Base-by-base conservation (phyloP, 2,113 vertebrate species). In the Rhinogobius similis region DNA sequence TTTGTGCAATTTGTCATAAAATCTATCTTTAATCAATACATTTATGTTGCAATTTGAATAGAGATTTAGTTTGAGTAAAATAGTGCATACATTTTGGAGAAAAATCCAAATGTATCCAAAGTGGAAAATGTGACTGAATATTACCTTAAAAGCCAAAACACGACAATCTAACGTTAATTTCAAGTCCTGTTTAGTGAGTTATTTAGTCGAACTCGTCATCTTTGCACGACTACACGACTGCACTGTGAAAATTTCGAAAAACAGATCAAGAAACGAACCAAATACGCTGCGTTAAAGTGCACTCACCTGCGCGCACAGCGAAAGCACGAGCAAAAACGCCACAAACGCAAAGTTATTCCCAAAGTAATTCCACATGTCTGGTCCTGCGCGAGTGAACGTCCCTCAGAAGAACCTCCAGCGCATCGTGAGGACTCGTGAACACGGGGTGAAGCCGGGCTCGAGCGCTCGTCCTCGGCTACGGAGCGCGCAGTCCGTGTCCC, bases 331-430 rank as follows among this genome's bases (percentile, higher is more conserved):
- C 10, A 58, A 16, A 58, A 92, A 62, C 72, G 79, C 89, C 76
- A 83, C 80, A 62, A 91, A 65, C 24, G 73, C 78, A 69, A 86
- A 70, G 86, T 82, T 81, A 53, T 74, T 89, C 81, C 86, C 71
- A 56, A 72, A 73, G 73, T 77, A 85, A 83, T 79, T 91, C 92
- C 92, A 89, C 93, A 94, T 94, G 91, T 89, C 91, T 92, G 81
- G 80, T 78, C 79, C 87, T 55, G 85, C 84, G 29, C 2, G 7
- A 56, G 26, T 32, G 24, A 10, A 32, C 29, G 58, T 61, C 58
- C 58, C 38, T n/a, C 16, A 12, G 18, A 61, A 12, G 18, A 38
- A 38, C 78, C 90, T 29, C 14, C 13, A 16, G 18, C 10, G 29
- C 29, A 61, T 36, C 27, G 58, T 5, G 58, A n/a, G 29, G 18